These are phyloP conservation scores for Smittia aterrima DNA, from an alignment of 2,888 invertebrate species.

Conservation along the genomic window DNA sequence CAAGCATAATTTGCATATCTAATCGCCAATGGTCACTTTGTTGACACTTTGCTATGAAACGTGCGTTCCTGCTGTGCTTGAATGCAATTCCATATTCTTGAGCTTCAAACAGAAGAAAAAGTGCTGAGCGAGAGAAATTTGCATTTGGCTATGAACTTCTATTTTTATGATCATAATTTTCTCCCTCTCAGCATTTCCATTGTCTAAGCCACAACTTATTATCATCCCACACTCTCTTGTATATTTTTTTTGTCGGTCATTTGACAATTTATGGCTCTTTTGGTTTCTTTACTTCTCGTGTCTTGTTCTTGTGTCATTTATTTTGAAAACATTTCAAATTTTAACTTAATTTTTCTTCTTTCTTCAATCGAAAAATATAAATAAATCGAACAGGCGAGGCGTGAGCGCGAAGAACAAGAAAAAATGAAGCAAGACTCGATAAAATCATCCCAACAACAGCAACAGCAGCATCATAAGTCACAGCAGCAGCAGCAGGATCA, in stretches of 20 bases:
- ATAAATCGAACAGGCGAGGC: conserved; percentile 60
- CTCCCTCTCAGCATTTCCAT: background rate
- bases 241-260: background rate
- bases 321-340: background rate
- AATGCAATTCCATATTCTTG: background rate
- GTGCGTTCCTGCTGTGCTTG: background rate
- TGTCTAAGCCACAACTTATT: background rate
- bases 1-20: conserved; percentile 36
- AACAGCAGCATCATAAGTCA: conserved; percentile 65
- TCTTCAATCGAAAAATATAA: background rate
- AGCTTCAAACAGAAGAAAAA: too few relatives aligned
- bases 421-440: conserved; percentile 87
- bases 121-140: background rate
- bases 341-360: conserved; percentile 39
- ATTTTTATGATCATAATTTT: background rate
- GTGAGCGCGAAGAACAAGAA: conserved; percentile 87
- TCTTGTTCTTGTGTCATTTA: background rate
- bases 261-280: conserved; percentile 11
- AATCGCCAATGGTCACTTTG: background rate
- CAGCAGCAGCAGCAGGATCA: conserved; percentile 51
- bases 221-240: background rate
- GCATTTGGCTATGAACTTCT: background rate
- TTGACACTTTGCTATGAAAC: background rate
- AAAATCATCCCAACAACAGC: conserved; percentile 77
- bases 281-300: too few relatives aligned